Evolutionary conservation across 2,113 vertebrate genomes (phyloP).

Genomic region (Probosciger aterrimus): DNA sequence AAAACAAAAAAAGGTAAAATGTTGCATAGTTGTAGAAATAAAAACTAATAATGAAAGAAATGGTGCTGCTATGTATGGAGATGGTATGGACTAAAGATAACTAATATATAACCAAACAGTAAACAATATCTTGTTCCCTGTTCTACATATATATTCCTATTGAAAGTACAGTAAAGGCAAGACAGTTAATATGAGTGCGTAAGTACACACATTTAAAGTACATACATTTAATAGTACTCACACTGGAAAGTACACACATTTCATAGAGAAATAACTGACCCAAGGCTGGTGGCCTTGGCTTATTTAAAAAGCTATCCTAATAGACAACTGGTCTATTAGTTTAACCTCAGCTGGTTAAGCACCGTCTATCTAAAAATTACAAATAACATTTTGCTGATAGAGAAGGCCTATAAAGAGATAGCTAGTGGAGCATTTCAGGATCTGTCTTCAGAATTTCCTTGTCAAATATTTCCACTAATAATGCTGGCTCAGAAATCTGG

Average conservation of each 20-base stretch:
- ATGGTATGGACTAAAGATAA: neutral
- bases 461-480: neutral
- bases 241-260: neutral
- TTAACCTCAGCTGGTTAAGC: neutral
- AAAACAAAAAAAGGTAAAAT: neutral
- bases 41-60: neutral
- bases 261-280: neutral
- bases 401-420: neutral
- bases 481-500: neutral
- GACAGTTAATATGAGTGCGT: neutral
- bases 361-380: neutral
- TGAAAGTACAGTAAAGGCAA: neutral
- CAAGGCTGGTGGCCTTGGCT: neutral
- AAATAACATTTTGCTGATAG: neutral
- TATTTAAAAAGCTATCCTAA: neutral
- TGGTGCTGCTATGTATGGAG: neutral
- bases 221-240: too few relatives aligned
- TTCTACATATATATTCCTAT: neutral
- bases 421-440: neutral
- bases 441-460: neutral
- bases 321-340: neutral
- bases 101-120: neutral
- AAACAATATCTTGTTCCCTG: neutral
- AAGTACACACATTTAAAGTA: neutral
- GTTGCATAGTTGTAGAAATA: neutral